phyloP scores from a whole-genome alignment of 2,797 vertebrate genomes.

The Sebastes diploproa region DNA sequence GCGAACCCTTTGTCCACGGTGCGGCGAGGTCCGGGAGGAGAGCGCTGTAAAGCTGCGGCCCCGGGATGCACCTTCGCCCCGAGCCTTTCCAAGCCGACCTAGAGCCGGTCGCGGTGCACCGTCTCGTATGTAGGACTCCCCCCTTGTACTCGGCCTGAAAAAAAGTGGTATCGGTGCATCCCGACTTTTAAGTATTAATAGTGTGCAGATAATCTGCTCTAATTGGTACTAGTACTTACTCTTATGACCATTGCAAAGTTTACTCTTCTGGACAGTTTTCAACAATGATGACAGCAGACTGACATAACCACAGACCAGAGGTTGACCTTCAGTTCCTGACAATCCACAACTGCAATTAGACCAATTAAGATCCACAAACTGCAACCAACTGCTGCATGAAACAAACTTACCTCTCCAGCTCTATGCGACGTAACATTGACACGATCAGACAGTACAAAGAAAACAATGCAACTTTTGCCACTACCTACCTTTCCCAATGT shows the following conservation, averaged over 20 bases:
- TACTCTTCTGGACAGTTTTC: not conserved
- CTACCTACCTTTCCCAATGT: constrained; percentile 91
- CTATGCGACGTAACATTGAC: not conserved
- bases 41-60: too few relatives aligned
- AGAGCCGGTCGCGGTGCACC: too few relatives aligned
- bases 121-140: too few relatives aligned
- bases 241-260: not conserved
- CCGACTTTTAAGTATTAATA: not conserved
- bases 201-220: not conserved
- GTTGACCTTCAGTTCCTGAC: not conserved
- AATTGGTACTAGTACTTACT: not conserved
- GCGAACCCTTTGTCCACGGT: too few relatives aligned
- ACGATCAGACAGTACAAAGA: not conserved
- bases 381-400: not conserved
- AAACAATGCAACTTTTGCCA: not conserved
- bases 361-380: not conserved
- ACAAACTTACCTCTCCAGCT: not conserved
- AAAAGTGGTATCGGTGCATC: too few relatives aligned
- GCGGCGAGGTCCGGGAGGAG: too few relatives aligned
- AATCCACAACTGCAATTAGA: not conserved
- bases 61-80: too few relatives aligned
- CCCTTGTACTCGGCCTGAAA: too few relatives aligned
- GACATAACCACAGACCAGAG: not conserved
- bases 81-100: too few relatives aligned
- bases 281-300: not conserved